These are phyloP conservation scores for Kryptopterus vitreolus DNA, from an alignment of 2,797 vertebrate genomes.

Conservation along the genomic window DNA sequence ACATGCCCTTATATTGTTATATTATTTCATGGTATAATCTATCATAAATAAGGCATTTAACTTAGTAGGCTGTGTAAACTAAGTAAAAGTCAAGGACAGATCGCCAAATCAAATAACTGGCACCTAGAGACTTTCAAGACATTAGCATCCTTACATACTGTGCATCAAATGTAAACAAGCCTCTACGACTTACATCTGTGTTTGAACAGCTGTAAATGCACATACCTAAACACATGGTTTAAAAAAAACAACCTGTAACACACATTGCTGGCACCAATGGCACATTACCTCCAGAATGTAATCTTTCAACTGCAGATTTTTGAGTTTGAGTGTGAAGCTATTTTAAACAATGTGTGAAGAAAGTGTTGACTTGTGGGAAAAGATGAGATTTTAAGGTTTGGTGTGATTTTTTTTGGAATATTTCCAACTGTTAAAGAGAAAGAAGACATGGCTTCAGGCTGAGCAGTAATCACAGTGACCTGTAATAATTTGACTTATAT, in stretches of 20 bases:
- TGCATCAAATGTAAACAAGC: conserved; percentile 2
- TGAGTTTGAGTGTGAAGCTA: conserved; percentile 42
- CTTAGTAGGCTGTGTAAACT: no score
- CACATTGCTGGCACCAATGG: conserved; percentile 43
- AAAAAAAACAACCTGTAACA: conserved; percentile 58
- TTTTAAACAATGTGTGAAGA: conserved; percentile 16
- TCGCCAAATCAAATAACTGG: background rate
- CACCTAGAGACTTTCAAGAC: background rate
- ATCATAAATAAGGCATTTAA: background rate
- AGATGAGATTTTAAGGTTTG: conserved; percentile 16
- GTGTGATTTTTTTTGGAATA: conserved; percentile 1
- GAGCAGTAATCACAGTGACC: background rate
- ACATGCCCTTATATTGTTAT: no score
- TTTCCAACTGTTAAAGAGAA: conserved; percentile 3
- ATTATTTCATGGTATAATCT: no score
- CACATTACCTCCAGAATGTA: conserved; percentile 51
- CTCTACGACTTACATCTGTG: conserved; percentile 61
- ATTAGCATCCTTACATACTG: background rate
- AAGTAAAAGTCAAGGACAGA: background rate
- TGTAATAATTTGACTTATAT: background rate
- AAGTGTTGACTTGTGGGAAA: conserved; percentile 18
- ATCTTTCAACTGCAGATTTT: conserved; percentile 37
- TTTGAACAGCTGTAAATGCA: conserved; percentile 72
- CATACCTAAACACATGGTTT: conserved; percentile 61
- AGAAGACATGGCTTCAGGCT: background rate